Evolutionary conservation across 2,113 vertebrate genomes (phyloP).

Genomic region (Mirza zaza): DNA sequence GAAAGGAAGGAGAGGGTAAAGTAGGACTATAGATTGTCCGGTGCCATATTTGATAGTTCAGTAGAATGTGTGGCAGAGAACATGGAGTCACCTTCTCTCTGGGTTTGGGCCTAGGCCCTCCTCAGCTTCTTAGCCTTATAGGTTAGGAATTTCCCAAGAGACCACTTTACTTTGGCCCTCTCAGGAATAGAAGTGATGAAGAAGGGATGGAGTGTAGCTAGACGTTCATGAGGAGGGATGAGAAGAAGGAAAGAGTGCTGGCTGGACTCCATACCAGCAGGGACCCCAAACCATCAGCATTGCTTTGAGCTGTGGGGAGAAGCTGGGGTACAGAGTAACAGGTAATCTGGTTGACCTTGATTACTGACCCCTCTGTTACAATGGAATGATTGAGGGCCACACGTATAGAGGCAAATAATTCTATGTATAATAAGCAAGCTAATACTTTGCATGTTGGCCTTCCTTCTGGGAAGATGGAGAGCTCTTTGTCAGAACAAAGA

Average conservation of each 20-base stretch:
- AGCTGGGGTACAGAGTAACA: neutral
- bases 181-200: neutral
- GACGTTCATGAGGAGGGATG: neutral
- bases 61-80: neutral
- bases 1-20: neutral
- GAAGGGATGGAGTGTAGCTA: neutral
- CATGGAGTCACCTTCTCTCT: neutral
- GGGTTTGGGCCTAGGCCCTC: neutral
- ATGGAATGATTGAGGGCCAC: neutral
- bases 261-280: too few relatives aligned
- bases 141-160: neutral
- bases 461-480: neutral
- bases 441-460: neutral
- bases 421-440: neutral
- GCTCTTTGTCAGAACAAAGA: neutral
- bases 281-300: too few relatives aligned
- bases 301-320: neutral
- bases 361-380: neutral
- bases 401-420: neutral
- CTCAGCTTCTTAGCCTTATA: neutral
- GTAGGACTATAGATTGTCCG: neutral
- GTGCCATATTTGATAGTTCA: neutral
- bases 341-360: neutral
- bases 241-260: neutral
- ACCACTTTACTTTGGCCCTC: neutral